phyloP scores from a whole-genome alignment of 1,140 invertebrate genomes.

The Drosophila aff. region DNA sequence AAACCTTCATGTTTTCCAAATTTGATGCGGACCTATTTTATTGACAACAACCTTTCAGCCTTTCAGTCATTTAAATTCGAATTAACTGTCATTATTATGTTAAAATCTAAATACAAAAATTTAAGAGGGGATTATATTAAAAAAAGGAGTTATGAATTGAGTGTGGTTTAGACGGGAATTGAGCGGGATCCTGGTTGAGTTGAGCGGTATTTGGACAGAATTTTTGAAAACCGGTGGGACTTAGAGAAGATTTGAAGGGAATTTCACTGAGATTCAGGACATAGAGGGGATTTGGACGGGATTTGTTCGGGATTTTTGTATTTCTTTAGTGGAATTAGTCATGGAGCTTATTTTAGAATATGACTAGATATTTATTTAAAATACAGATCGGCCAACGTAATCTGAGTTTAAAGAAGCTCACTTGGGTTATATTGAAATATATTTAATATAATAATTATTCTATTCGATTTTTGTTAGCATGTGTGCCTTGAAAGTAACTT shows the following conservation, averaged over 20 bases:
- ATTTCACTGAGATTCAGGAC: not conserved
- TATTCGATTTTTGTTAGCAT: not conserved
- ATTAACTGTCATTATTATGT: not conserved
- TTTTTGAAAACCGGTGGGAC: not conserved
- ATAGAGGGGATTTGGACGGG: not conserved
- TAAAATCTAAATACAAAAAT: not conserved
- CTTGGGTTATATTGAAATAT: not conserved
- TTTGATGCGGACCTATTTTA: not conserved
- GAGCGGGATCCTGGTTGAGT: not conserved
- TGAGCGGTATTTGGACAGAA: not conserved
- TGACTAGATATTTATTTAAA: not conserved
- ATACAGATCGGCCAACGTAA: no score
- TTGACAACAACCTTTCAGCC: not conserved
- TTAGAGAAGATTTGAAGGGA: not conserved
- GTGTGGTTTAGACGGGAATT: not conserved
- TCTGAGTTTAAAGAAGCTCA: not conserved
- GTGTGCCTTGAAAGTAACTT: conserved; percentile 23
- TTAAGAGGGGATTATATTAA: not conserved
- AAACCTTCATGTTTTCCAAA: not conserved
- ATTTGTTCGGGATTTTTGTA: not conserved
- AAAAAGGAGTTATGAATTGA: not conserved
- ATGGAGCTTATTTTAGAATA: not conserved
- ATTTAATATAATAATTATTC: not conserved
- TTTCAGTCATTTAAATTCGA: not conserved
- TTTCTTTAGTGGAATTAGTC: not conserved